Percentiles rank a stretch among this genome's conserved stretches.
Evolutionary conservation across 1,140 invertebrate genomes (phyloP).

Genomic region (Radopholus similis): DNA sequence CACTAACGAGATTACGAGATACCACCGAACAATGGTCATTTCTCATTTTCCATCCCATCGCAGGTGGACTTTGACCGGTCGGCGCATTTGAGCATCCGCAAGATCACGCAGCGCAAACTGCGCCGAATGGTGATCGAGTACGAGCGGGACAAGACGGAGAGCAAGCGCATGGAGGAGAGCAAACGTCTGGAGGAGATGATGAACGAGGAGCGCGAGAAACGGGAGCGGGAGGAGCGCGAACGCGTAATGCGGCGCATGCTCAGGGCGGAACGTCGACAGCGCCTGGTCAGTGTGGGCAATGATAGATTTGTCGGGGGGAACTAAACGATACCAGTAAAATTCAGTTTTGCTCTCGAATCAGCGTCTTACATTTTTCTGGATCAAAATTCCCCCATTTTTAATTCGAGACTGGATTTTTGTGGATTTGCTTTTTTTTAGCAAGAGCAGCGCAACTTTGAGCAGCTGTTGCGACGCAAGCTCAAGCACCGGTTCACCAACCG

Average conservation of each 20-base stretch:
- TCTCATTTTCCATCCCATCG: neutral
- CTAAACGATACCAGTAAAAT: neutral
- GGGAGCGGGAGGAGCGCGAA: conserved; percentile 14
- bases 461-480: conserved; percentile 25
- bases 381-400: too few relatives aligned
- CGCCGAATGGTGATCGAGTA: conserved; percentile 24
- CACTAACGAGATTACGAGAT: neutral
- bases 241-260: conserved; percentile 4
- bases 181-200: conserved; percentile 17
- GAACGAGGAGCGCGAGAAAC: conserved; percentile 7
- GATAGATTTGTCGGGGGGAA: neutral
- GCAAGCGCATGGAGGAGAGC: conserved; percentile 2
- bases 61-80: conserved; percentile 27
- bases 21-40: neutral
- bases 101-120: conserved; percentile 26
- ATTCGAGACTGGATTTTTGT: neutral
- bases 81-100: conserved; percentile 30
- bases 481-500: conserved; percentile 17
- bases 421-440: neutral
- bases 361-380: too few relatives aligned
- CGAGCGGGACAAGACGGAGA: conserved; percentile 11
- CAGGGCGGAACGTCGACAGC: conserved; percentile 12
- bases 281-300: too few relatives aligned
- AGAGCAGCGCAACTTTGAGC: conserved; percentile 25
- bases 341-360: neutral